Evolutionary conservation across 1,140 invertebrate genomes (phyloP).

Genomic region (Drosophila ambigua): DNA sequence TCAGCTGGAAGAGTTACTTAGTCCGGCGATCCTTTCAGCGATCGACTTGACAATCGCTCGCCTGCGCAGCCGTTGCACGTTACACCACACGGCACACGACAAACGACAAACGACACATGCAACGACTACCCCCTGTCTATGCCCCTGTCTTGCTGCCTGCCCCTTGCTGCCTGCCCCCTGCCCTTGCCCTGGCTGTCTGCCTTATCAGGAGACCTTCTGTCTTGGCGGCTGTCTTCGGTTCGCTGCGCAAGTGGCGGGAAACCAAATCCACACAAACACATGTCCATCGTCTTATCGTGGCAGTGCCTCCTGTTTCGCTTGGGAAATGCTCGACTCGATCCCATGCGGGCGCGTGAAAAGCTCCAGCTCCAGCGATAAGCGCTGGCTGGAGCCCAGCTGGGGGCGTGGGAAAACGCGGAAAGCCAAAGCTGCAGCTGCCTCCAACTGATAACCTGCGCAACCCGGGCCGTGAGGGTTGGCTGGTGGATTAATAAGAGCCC

Average conservation of each 20-base stretch:
- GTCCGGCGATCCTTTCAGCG: not conserved
- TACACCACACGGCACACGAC: too few species aligned
- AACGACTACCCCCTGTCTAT: not conserved
- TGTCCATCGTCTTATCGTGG: constrained; percentile 28
- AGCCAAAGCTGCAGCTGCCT: constrained; percentile 6
- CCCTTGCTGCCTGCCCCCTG: too few species aligned
- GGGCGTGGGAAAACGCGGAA: constrained; percentile 35
- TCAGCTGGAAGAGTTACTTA: constrained; percentile 62
- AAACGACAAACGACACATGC: not conserved
- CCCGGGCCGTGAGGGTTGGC: too few species aligned
- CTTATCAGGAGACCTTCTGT: constrained; percentile 57
- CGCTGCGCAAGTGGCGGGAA: constrained; percentile 77
- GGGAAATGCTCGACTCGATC: constrained; percentile 19
- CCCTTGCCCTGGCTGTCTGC: not conserved
- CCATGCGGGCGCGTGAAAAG: constrained; percentile 37
- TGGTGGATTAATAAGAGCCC: too few species aligned
- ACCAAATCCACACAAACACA: constrained; percentile 25
- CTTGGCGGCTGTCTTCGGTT: constrained; percentile 68
- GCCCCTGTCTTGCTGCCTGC: too few species aligned
- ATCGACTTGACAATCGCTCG: not conserved
- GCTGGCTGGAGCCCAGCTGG: too few species aligned
- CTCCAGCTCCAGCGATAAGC: not conserved
- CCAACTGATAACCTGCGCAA: not conserved
- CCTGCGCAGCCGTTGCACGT: too few species aligned
- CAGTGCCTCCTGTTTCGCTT: constrained; percentile 9